Base-by-base conservation (phyloP, 2,888 invertebrate genomes). In the Athalia rosae region DNA sequence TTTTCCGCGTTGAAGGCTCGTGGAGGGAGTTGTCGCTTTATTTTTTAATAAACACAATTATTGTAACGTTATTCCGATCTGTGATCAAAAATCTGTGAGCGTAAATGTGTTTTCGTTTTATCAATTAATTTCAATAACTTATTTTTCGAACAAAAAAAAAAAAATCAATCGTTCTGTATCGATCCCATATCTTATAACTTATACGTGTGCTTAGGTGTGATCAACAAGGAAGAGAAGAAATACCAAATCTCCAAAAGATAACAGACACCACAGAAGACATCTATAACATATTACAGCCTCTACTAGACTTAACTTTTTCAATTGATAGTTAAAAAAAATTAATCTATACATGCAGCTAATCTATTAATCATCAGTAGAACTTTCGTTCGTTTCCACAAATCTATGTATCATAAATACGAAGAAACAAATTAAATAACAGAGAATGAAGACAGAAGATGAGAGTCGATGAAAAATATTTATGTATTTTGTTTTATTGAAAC, bases 401-500 rank as follows among this genome's bases (percentile, higher is more conserved):
- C 28, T 2, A 28, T 28, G 0, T 2, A 28, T 1, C 28, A 28
- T 28, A 28, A 1, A 28, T 28, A 28, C 28, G 28, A 28, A 28
- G 28, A 2, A 28, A 6, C 3, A 53, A 53, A 7, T 53, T 53
- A 28, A 28, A 28, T 28, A 28, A 28, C 28, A 28, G 28, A 28
- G 6, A 4, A 7, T 11, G 3, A 9, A 7, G 4, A 4, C n/a
- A 7, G 6, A 53, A 53, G 53, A 53, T 2, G 4, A 4, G 11
- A 53, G 11, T 53, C 1, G n/a, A 7, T 7, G 1, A 53, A 53
- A 4, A 8, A 3, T 3, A 15, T 6, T 11, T 15, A 13, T 4
- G 8, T 5, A 11, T n/a, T 13, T 5, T 4, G n/a, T 4, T 71
- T 58, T 58, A 73, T 67, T n/a, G 79, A 80, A 77, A 86, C 88